Conservation (phyloP, 35 echinoderm and acorn worm genomes). For the Heliocidaris erythrogramma region DNA sequence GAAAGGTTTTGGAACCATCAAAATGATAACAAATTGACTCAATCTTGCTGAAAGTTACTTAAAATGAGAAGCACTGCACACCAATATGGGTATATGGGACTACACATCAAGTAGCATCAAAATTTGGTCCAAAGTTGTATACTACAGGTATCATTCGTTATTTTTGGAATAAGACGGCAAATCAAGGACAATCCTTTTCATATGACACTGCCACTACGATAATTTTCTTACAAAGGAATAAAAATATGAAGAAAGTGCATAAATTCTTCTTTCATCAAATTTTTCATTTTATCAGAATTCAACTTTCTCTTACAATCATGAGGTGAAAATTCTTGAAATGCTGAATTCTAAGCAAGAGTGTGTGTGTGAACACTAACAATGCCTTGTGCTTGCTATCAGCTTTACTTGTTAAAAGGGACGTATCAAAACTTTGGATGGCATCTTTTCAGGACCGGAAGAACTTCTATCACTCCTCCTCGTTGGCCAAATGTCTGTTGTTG, state of each 20-base stretch:
- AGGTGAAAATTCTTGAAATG: neutral
- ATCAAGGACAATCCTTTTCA: neutral
- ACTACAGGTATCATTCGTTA: too few relatives aligned
- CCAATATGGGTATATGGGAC: neutral
- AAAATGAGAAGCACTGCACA: neutral
- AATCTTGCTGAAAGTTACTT: too few relatives aligned
- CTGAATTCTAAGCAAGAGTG: neutral
- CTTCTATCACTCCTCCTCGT: conserved; percentile 34
- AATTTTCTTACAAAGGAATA: neutral
- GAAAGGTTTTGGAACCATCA: too few relatives aligned
- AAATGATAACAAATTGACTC: too few relatives aligned
- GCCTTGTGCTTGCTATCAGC: neutral
- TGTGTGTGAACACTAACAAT: neutral
- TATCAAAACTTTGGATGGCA: neutral
- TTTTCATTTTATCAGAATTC: too few relatives aligned
- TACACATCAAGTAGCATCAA: neutral
- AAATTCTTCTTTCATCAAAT: too few relatives aligned
- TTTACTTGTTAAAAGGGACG: neutral
- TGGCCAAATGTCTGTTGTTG: conserved; percentile 25
- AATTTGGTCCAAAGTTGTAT: neutral
- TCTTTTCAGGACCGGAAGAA: neutral
- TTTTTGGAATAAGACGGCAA: neutral
- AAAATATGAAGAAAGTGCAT: too few relatives aligned
- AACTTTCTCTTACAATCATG: too few relatives aligned
- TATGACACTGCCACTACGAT: neutral